These are phyloP conservation scores for Hemitrygon akajei DNA, from an alignment of 2,797 vertebrate genomes.

Conservation along the genomic window DNA sequence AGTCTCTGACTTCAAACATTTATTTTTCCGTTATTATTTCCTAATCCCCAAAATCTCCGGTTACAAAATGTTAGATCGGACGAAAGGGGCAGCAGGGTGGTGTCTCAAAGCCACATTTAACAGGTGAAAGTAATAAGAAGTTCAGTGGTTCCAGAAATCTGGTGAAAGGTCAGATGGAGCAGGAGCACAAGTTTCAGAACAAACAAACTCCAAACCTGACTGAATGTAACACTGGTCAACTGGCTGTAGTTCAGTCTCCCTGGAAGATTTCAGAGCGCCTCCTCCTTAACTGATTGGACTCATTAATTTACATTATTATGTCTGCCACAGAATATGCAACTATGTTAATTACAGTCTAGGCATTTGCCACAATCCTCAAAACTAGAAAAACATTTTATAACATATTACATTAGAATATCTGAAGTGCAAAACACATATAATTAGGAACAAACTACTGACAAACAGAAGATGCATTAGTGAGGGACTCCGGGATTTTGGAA, in stretches of 20 bases:
- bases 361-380: neutral
- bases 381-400: neutral
- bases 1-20: neutral
- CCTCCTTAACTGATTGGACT: neutral
- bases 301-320: neutral
- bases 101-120: neutral
- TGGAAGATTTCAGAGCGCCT: neutral
- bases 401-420: neutral
- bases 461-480: neutral
- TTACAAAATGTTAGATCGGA: neutral
- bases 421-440: neutral
- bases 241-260: neutral
- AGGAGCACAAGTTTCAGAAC: neutral
- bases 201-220: neutral
- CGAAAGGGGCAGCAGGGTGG: neutral
- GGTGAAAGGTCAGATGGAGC: neutral
- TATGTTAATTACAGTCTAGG: neutral
- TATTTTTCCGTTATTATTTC: neutral
- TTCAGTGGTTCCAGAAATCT: neutral
- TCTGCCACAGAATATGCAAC: neutral
- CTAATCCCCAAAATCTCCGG: neutral
- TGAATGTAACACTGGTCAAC: neutral
- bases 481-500: neutral
- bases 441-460: neutral
- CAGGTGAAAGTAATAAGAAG: neutral